Evolutionary conservation across 2,797 vertebrate species (phyloP), one percentile per base, ranked within the genome.

Genomic region (Chelidonichthys spinosus): DNA sequence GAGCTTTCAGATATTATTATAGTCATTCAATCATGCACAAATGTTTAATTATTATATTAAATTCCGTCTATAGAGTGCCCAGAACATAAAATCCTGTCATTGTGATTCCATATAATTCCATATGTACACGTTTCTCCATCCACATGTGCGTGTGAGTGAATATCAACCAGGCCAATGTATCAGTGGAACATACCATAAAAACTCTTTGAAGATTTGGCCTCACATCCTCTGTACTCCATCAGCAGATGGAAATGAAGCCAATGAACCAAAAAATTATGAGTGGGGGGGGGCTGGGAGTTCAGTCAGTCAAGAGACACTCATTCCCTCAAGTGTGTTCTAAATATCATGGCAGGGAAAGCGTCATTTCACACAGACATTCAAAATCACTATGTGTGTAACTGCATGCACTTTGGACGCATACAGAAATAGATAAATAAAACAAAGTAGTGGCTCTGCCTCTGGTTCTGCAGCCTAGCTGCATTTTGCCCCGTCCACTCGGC

Each of bases 211-310:
- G 72, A 86, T 85, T 71, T 78, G 54, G 11, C 66, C 62, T 73
- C 71, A 69, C 60, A 62, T 79, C 76, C 42, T 72, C 40, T 63
- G 50, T 71, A 49, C 63, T 70, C 63, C 69, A 82, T 78, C 64
- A 88, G 77, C n/a, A 11, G 50, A 83, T 67, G 40, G 65, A 78
- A 76, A 81, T 81, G 58, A 79, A 83, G 43, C 79, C 83, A 88
- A 83, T 74, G 62, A 79, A 80, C 67, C 36, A 72, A 71, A 79
- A 84, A 78, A 84, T 36, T 63, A 65, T 10, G 61, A 17, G 7
- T 69, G 56, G 40, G 46, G 36, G 56, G 55, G 63, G 15, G 62
- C 59, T 74, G 40, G 11, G 11, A 73, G 54, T 49, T 59, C 55
- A 54, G 69, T 70, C 70, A 63, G 71, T 71, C 68, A 65, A 50